phyloP scores from a whole-genome alignment of 2,888 invertebrate genomes.

The Pilophorus perplexus region DNA sequence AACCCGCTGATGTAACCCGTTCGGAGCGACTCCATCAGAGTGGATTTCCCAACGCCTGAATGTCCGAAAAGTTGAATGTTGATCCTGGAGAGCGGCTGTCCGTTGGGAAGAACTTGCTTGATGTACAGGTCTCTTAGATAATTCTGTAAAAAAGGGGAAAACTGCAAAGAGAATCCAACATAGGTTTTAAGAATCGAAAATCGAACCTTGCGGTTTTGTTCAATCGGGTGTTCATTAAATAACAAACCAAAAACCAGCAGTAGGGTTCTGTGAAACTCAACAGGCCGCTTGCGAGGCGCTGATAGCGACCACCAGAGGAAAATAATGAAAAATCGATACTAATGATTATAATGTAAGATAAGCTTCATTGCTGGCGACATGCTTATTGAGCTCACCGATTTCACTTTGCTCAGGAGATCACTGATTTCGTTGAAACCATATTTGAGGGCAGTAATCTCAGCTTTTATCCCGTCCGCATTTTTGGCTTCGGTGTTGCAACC shows the following conservation, averaged over 20 bases:
- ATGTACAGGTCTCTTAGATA: slow-evolving; percentile 56
- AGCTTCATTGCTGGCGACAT: too few species aligned
- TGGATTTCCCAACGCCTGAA: slow-evolving; percentile 70
- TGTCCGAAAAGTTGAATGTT: slow-evolving; percentile 70
- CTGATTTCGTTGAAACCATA: slow-evolving; percentile 69
- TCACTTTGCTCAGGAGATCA: slow-evolving; percentile 63
- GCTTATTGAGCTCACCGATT: slow-evolving; percentile 57
- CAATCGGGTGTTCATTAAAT: too few species aligned
- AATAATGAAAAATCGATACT: too few species aligned
- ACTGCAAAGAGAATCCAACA: not conserved
- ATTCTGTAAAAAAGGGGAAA: slow-evolving; percentile 42
- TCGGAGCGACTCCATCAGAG: slow-evolving; percentile 64
- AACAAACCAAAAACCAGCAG: too few species aligned
- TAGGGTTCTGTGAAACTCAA: too few species aligned
- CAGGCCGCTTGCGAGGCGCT: too few species aligned
- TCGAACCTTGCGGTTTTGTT: too few species aligned
- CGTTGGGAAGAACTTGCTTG: slow-evolving; percentile 63
- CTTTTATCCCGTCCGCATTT: slow-evolving; percentile 68
- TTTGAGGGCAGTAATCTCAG: slow-evolving; percentile 74
- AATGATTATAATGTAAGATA: too few species aligned
- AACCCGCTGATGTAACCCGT: slow-evolving; percentile 67
- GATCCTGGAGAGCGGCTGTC: slow-evolving; percentile 59
- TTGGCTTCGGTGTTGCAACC: slow-evolving; percentile 67
- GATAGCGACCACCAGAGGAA: too few species aligned
- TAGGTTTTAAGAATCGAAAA: too few species aligned